Evolutionary conservation across 2,113 vertebrate genomes (phyloP).

Genomic region (Pangasianodon hypophthalmus): DNA sequence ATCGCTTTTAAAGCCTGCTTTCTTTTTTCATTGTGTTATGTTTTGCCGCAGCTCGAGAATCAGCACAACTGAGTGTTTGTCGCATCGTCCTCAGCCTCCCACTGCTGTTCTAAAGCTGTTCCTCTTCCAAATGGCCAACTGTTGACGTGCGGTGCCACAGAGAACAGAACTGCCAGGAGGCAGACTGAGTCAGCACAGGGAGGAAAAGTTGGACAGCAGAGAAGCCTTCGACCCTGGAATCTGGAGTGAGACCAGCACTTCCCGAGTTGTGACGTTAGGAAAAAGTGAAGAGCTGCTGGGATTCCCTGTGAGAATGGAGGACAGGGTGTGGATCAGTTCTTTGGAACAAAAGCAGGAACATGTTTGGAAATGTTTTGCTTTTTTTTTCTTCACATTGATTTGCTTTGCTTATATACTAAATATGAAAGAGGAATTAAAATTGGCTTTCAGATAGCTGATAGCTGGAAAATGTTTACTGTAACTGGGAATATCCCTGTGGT

Average conservation of each 20-base stretch:
- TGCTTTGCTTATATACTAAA: neutral
- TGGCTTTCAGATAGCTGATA: neutral
- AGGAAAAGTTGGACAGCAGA: constrained; percentile 36
- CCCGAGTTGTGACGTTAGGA: constrained; percentile 49
- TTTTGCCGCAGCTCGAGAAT: constrained; percentile 11
- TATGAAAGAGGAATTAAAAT: neutral
- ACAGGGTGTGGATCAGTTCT: constrained; percentile 28
- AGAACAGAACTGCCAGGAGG: constrained; percentile 50
- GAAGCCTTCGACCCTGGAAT: constrained; percentile 42
- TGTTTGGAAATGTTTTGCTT: neutral
- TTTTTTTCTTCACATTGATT: neutral
- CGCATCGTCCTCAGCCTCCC: constrained; percentile 37
- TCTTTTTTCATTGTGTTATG: neutral
- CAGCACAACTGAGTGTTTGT: constrained; percentile 44
- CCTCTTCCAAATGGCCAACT: constrained; percentile 55
- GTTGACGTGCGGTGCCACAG: constrained; percentile 46
- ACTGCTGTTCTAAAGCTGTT: constrained; percentile 50
- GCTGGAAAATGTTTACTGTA: neutral
- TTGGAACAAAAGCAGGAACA: neutral
- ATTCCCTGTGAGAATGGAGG: constrained; percentile 51
- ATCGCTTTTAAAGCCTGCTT: neutral
- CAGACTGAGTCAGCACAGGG: constrained; percentile 53
- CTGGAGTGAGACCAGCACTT: constrained; percentile 52
- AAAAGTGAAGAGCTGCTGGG: constrained; percentile 47
- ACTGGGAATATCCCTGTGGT: constrained; percentile 22